Conservation (phyloP, 2,797 vertebrate genomes). For the Antrozous pallidus region DNA sequence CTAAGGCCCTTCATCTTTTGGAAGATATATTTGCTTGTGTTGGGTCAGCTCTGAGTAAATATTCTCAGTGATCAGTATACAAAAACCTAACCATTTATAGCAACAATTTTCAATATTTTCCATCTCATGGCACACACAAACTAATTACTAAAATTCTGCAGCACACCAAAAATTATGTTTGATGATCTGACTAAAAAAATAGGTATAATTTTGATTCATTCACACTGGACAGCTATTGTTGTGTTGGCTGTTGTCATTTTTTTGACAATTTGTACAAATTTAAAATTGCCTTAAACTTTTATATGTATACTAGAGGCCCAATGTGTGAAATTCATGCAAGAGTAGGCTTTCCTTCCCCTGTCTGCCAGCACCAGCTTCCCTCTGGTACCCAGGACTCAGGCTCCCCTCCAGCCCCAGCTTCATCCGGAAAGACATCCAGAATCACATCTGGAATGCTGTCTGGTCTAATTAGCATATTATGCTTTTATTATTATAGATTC, state of each 20-base stretch:
- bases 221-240: neutral
- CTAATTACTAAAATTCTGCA: neutral
- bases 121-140: neutral
- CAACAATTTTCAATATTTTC: neutral
- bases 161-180: neutral
- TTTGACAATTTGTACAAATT: neutral
- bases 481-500: neutral
- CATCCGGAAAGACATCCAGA: too few relatives aligned
- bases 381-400: too few relatives aligned
- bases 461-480: too few relatives aligned
- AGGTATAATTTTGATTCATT: neutral
- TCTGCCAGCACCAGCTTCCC: too few relatives aligned
- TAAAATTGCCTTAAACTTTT: neutral
- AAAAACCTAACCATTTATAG: neutral
- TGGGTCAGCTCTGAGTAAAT: neutral
- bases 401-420: too few relatives aligned
- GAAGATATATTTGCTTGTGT: neutral
- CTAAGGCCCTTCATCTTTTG: neutral
- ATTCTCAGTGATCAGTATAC: neutral
- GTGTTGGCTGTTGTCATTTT: neutral
- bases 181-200: neutral
- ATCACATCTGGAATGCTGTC: too few relatives aligned
- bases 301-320: neutral
- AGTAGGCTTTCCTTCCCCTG: too few relatives aligned
- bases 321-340: too few relatives aligned